Conservation (phyloP, 1,140 invertebrate species). For the Drosophila pseudoobscura region DNA sequence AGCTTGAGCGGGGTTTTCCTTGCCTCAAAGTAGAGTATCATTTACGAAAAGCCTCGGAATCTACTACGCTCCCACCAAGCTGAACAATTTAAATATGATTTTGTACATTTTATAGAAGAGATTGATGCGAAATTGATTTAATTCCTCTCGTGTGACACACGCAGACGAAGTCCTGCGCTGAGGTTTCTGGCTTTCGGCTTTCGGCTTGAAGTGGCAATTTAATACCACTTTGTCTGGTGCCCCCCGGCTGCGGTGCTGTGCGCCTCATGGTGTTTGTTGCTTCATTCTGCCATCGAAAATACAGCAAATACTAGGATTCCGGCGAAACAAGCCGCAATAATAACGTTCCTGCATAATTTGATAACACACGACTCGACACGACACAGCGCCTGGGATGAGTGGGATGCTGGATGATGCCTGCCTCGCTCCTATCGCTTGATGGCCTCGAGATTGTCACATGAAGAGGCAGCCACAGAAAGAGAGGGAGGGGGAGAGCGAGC, state of each 20-base stretch:
- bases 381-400: slow-evolving; percentile 15
- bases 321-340: slow-evolving; percentile 64
- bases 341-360: slow-evolving; percentile 74
- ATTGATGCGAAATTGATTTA: slow-evolving; percentile 47
- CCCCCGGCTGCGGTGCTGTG: slow-evolving; percentile 28
- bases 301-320: slow-evolving; percentile 44
- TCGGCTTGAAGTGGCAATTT: slow-evolving; percentile 67
- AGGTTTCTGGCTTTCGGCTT: slow-evolving; percentile 43
- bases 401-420: slow-evolving; percentile 16
- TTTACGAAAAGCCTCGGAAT: background rate
- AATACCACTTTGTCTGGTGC: slow-evolving; percentile 64
- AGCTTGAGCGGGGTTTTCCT: no score
- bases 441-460: slow-evolving; percentile 58
- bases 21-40: no score
- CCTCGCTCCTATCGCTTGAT: slow-evolving; percentile 37
- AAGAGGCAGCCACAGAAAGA: slow-evolving; percentile 10
- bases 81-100: slow-evolving; percentile 43
- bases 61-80: slow-evolving; percentile 9
- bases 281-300: slow-evolving; percentile 70
- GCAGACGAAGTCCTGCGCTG: slow-evolving; percentile 5
- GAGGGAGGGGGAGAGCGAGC: background rate
- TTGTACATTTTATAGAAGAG: slow-evolving; percentile 26
- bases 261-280: slow-evolving; percentile 58
- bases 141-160: slow-evolving; percentile 25
- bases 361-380: slow-evolving; percentile 50